phyloP scores from a whole-genome alignment of 2,888 invertebrate genomes.

The Callosobruchus maculatus region DNA sequence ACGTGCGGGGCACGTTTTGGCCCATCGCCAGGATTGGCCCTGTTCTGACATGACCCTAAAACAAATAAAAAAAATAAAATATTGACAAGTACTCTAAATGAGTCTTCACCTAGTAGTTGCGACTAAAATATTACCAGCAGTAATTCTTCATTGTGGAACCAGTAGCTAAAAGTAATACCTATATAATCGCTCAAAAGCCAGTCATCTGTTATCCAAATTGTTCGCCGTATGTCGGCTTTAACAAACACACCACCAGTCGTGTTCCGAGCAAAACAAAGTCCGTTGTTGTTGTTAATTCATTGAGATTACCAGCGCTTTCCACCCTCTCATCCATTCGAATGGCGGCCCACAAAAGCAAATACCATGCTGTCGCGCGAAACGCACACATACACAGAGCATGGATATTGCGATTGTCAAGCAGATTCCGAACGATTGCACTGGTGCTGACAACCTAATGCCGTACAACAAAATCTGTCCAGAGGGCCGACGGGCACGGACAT shows the following conservation, averaged over 20 bases:
- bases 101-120: too few relatives aligned
- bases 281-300: neutral
- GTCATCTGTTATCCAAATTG: neutral
- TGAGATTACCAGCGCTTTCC: neutral
- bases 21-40: too few relatives aligned
- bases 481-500: neutral
- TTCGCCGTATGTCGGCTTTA: neutral
- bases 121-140: too few relatives aligned
- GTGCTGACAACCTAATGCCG: neutral
- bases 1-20: too few relatives aligned
- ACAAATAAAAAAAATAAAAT: too few relatives aligned
- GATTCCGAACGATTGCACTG: neutral
- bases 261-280: neutral
- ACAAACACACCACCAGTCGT: slow-evolving; percentile 1
- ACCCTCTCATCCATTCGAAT: neutral
- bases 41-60: too few relatives aligned
- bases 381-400: neutral
- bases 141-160: too few relatives aligned
- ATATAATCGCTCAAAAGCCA: neutral
- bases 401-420: neutral
- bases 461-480: neutral
- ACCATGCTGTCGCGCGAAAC: neutral
- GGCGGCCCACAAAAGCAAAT: neutral
- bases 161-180: too few relatives aligned
- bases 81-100: too few relatives aligned